A percentile compares a stretch with the other conserved stretches of the same genome.
These are phyloP conservation scores for Cynodonichthys magdalenae DNA, from an alignment of 2,797 vertebrate genomes.

Conservation along the genomic window DNA sequence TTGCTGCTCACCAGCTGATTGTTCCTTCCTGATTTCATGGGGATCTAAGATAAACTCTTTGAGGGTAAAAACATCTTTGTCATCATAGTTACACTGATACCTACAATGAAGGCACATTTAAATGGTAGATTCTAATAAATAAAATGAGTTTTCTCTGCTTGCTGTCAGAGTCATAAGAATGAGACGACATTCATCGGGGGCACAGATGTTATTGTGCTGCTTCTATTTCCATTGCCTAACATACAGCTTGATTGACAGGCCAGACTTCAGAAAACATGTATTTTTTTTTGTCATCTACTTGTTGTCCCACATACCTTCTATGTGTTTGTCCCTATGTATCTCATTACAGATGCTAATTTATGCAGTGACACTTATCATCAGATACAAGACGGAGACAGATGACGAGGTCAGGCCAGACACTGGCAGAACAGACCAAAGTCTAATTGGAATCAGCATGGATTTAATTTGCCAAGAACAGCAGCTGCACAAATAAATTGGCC, in stretches of 20 bases:
- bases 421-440: constrained; percentile 7
- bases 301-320: constrained; percentile 10
- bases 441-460: constrained; percentile 34
- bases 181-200: not conserved
- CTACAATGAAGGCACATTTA: constrained; percentile 1
- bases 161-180: not conserved
- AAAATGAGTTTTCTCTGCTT: not conserved
- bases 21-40: constrained; percentile 1
- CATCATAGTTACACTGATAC: constrained; percentile 4
- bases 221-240: constrained; percentile 17
- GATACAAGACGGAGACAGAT: constrained; percentile 23
- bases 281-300: not conserved
- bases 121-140: not conserved
- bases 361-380: constrained; percentile 23
- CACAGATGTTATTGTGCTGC: not conserved
- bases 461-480: constrained; percentile 43
- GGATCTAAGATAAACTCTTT: not conserved
- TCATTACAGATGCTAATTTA: constrained; percentile 37
- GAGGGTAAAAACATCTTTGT: not conserved
- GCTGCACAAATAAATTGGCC: constrained; percentile 36
- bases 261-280: constrained; percentile 1
- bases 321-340: constrained; percentile 22
- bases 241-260: constrained; percentile 15
- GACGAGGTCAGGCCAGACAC: constrained; percentile 20
- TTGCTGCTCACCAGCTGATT: not conserved